Base-by-base conservation (phyloP, 1,140 invertebrate species). In the Nymphalis io region DNA sequence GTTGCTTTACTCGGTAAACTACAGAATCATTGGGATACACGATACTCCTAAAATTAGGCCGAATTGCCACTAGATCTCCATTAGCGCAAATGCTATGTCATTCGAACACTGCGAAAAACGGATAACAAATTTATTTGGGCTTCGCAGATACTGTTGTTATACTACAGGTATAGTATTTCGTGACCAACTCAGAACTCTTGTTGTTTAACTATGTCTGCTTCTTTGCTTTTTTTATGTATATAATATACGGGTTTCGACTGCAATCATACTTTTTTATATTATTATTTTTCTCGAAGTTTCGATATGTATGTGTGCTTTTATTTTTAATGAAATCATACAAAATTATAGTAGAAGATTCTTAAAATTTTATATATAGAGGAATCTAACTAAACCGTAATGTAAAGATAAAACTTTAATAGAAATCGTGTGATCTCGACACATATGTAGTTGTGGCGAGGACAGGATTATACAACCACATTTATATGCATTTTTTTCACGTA, bases 1-100 rank as follows among this genome's bases (percentile, higher is more conserved):
- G 60, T 51, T 66, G 42, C 53, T 70, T 51, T 66, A 71, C 44
- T 53, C 11, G 11, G 44, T 62, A 67, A 72, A 72, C 60, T 67
- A 68, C 40, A 18, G 42, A 62, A 62, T 67, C 27, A 62, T 68
- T 62, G 67, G 42, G 59, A 60, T 62, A 61, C 57, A 64, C 58
- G 58, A 65, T 60, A 23, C 42, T 11, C 13, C 42, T 61, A 46
- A 46, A 48, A 42, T 60, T 18, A 18, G 16, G 11, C 38, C 59
- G 39, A 60, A 61, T 48, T 11, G 42, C 60, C 23, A 48, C 42
- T 61, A 61, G 42, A 61, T 61, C 21, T 61, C 42, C 60, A 61
- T 61, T 61, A 61, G 44, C 60, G 20, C 42, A 21, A 60, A 61
- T 46, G 60, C 21, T 61, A 16, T 20, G 42, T 61, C 44, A 39